A percentile compares a stretch with the other conserved stretches of the same genome.
phyloP scores from a whole-genome alignment of 2,888 invertebrate genomes.

The Cheilosia soror region DNA sequence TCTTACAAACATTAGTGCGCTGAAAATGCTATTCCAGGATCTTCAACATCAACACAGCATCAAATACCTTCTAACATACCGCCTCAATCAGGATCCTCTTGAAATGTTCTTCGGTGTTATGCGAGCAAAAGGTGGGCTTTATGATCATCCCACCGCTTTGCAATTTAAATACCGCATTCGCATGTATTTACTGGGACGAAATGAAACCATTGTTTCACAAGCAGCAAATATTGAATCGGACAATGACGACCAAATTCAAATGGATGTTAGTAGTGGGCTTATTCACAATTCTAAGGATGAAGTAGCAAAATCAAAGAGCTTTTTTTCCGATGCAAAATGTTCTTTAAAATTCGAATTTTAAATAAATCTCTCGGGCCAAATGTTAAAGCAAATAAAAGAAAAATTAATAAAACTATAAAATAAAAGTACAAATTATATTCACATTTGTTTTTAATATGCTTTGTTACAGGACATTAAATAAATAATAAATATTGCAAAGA shows the following conservation, averaged over 20 bases:
- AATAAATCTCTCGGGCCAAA: too few species aligned
- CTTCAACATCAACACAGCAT: too few species aligned
- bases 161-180: too few species aligned
- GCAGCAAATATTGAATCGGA: not conserved
- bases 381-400: too few species aligned
- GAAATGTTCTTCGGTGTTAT: too few species aligned
- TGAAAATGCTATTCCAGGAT: constrained; percentile 56
- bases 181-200: not conserved
- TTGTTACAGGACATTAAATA: too few species aligned
- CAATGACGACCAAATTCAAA: not conserved
- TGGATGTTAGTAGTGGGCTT: not conserved
- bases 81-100: too few species aligned
- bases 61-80: too few species aligned
- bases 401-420: not conserved
- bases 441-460: not conserved
- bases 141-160: constrained; percentile 37
- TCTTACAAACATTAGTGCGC: constrained; percentile 66
- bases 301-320: not conserved
- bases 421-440: not conserved
- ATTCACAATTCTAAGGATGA: not conserved
- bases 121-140: constrained; percentile 8
- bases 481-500: too few species aligned
- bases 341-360: too few species aligned
- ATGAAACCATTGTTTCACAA: not conserved
- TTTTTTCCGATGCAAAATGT: too few species aligned